phyloP scores from a whole-genome alignment of 2,113 vertebrate genomes.

The Nibea coibor region DNA sequence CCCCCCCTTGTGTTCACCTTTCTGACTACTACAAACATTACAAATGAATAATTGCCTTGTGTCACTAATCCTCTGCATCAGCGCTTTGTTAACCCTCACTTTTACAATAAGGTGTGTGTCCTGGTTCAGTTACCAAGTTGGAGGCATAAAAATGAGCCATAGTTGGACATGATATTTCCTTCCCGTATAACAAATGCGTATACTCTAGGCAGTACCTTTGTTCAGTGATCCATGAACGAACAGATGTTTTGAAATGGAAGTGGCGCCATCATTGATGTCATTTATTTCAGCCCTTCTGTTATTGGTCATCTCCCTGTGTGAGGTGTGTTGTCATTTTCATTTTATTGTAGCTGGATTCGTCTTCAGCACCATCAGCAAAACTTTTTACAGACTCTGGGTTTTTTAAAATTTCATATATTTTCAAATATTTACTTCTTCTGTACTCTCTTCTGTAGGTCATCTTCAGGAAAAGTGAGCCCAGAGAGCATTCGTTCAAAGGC shows the following conservation, averaged over 20 bases:
- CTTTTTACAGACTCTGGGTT: neutral
- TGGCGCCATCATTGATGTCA: neutral
- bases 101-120: neutral
- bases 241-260: neutral
- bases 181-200: neutral
- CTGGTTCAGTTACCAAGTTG: neutral
- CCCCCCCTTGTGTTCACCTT: slow-evolving; percentile 27
- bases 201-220: neutral
- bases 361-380: neutral
- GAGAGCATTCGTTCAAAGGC: slow-evolving; percentile 93
- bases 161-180: neutral
- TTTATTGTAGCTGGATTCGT: slow-evolving; percentile 1
- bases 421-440: slow-evolving; percentile 25
- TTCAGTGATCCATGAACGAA: neutral
- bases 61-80: slow-evolving; percentile 29
- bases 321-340: neutral
- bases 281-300: neutral
- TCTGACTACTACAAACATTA: neutral
- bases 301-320: neutral
- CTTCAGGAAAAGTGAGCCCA: slow-evolving; percentile 96
- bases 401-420: neutral
- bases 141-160: neutral
- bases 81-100: neutral
- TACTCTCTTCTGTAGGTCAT: slow-evolving; percentile 85
- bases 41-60: neutral